Percentiles rank a stretch among this genome's conserved stretches.
These are phyloP conservation scores for Drosophila limbata DNA, from an alignment of 2,888 invertebrate genomes.

Conservation along the genomic window DNA sequence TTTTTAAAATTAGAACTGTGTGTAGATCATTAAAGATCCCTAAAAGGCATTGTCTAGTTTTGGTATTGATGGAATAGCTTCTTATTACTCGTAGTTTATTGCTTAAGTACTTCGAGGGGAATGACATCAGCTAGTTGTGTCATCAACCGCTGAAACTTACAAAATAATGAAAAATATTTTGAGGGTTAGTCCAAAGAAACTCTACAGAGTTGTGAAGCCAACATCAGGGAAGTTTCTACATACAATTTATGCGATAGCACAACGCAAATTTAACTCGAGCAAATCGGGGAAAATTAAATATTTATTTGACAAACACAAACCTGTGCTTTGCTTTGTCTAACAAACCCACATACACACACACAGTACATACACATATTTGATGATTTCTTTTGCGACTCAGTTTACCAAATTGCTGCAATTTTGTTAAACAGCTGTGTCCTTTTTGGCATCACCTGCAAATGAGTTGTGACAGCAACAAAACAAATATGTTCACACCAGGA, in stretches of 20 bases:
- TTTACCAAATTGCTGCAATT: slow-evolving; percentile 26
- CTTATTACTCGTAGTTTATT: slow-evolving; percentile 12
- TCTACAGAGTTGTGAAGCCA: neutral
- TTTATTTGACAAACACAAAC: slow-evolving; percentile 43
- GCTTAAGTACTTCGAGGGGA: slow-evolving; percentile 8
- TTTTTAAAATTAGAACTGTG: slow-evolving; percentile 10
- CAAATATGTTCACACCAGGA: slow-evolving; percentile 33
- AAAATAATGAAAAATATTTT: neutral
- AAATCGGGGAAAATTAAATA: slow-evolving; percentile 48
- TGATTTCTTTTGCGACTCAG: slow-evolving; percentile 3
- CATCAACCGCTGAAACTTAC: slow-evolving; percentile 21
- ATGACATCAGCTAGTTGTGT: slow-evolving; percentile 57
- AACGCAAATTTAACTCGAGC: slow-evolving; percentile 20
- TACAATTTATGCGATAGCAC: slow-evolving; percentile 30
- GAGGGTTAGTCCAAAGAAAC: neutral
- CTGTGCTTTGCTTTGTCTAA: slow-evolving; percentile 13
- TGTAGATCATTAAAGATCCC: slow-evolving; percentile 41
- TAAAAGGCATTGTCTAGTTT: slow-evolving; percentile 1
- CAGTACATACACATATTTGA: slow-evolving; percentile 1
- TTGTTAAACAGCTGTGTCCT: slow-evolving; percentile 26
- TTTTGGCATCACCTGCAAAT: slow-evolving; percentile 22
- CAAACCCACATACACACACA: slow-evolving; percentile 1
- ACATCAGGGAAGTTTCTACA: neutral
- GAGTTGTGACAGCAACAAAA: slow-evolving; percentile 20
- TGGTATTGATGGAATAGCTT: slow-evolving; percentile 7